Conservation (phyloP, 2,113 vertebrate species). For the Balaeniceps rex region DNA sequence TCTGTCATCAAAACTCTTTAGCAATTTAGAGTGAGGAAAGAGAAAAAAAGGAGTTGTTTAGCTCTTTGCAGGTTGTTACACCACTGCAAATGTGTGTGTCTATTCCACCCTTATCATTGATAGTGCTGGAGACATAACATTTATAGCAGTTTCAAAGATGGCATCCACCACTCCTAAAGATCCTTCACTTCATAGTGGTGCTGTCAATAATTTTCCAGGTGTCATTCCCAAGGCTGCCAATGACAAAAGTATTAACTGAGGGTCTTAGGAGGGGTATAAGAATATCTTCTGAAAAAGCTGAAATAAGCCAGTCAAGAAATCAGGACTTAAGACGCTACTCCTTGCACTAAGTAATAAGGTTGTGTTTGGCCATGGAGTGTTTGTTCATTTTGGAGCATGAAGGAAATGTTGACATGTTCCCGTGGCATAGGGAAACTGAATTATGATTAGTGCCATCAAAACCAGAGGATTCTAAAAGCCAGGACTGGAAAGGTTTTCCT, state of each 20-base stretch:
- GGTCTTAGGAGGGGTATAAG: not conserved
- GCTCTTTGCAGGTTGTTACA: not conserved
- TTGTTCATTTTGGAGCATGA: not conserved
- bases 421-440: not conserved
- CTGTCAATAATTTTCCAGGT: not conserved
- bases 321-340: not conserved
- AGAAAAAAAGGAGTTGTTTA: not conserved
- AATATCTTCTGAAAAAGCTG: not conserved
- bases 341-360: not conserved
- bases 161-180: not conserved
- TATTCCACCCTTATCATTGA: not conserved
- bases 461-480: not conserved
- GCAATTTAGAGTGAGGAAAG: not conserved
- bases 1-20: not conserved
- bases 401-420: not conserved
- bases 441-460: not conserved
- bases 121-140: not conserved
- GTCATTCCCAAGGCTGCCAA: not conserved
- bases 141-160: not conserved
- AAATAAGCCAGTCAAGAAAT: not conserved
- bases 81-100: not conserved
- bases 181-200: not conserved
- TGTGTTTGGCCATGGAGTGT: not conserved
- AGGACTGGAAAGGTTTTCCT: slow-evolving; percentile 18
- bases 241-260: not conserved